Percentiles rank a stretch among this genome's conserved stretches.
These are phyloP conservation scores for Cyrtorhinus lividipennis DNA, from an alignment of 1,140 invertebrate genomes.

Conservation along the genomic window DNA sequence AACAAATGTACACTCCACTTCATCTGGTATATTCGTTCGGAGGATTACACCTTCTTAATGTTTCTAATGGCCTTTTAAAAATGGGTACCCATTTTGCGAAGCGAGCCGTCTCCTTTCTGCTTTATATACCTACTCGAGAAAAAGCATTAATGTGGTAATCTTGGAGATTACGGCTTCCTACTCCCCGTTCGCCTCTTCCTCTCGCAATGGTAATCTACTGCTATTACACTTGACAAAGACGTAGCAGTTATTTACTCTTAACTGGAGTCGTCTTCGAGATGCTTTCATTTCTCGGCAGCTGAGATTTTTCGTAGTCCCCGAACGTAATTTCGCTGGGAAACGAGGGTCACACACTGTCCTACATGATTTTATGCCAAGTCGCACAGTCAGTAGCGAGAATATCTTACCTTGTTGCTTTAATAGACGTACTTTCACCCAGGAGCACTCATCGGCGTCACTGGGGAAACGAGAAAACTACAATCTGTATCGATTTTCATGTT, in stretches of 20 bases:
- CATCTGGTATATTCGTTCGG: background rate
- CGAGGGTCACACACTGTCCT: too few relatives aligned
- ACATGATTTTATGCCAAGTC: too few relatives aligned
- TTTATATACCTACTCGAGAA: background rate
- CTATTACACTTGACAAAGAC: background rate
- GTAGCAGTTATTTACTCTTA: background rate
- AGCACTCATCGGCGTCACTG: too few relatives aligned
- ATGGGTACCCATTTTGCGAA: background rate
- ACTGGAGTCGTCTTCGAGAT: background rate
- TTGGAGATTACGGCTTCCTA: background rate
- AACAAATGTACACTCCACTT: background rate
- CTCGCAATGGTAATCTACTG: background rate
- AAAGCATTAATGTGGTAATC: background rate
- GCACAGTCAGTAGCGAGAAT: too few relatives aligned
- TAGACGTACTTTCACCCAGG: too few relatives aligned
- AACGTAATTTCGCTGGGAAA: too few relatives aligned
- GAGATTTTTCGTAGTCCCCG: background rate
- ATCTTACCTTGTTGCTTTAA: too few relatives aligned
- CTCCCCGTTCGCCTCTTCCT: background rate
- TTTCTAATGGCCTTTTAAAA: background rate
- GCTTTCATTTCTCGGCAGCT: background rate
- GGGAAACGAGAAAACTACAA: too few relatives aligned
- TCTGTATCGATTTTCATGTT: too few relatives aligned
- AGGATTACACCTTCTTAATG: background rate
- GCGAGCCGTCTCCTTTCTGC: background rate